These are phyloP conservation scores for Mycetomoellerius zeteki DNA, from an alignment of 1,140 invertebrate genomes.

Conservation along the genomic window DNA sequence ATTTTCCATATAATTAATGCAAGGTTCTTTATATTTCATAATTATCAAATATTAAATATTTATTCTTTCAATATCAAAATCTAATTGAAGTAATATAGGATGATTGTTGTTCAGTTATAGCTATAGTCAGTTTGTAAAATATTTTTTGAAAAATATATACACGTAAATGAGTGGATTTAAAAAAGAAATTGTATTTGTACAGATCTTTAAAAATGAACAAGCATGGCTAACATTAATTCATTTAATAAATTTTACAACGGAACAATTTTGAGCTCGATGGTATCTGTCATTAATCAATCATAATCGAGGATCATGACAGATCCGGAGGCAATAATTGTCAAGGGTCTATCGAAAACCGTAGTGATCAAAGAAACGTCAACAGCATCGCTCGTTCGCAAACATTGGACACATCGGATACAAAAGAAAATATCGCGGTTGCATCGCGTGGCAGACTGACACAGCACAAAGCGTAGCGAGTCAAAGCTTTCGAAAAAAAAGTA, in stretches of 20 bases:
- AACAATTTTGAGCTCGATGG: not conserved
- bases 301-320: conserved; percentile 24
- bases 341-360: conserved; percentile 37
- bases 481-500: conserved; percentile 37
- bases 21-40: too few species aligned
- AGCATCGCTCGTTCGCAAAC: conserved; percentile 25
- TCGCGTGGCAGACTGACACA: not conserved
- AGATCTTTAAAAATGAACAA: not conserved
- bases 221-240: not conserved
- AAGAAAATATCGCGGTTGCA: conserved; percentile 22
- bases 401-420: not conserved
- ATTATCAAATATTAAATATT: too few species aligned
- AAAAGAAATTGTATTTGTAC: not conserved
- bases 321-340: conserved; percentile 48
- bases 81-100: not conserved
- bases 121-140: not conserved
- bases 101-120: not conserved
- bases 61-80: not conserved
- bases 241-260: not conserved
- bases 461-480: conserved; percentile 22
- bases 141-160: not conserved
- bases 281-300: conserved; percentile 9
- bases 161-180: not conserved
- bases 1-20: too few species aligned
- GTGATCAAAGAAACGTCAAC: conserved; percentile 53